Conservation (phyloP, 2,113 vertebrate genomes). For the Thalassoma bifasciatum region DNA sequence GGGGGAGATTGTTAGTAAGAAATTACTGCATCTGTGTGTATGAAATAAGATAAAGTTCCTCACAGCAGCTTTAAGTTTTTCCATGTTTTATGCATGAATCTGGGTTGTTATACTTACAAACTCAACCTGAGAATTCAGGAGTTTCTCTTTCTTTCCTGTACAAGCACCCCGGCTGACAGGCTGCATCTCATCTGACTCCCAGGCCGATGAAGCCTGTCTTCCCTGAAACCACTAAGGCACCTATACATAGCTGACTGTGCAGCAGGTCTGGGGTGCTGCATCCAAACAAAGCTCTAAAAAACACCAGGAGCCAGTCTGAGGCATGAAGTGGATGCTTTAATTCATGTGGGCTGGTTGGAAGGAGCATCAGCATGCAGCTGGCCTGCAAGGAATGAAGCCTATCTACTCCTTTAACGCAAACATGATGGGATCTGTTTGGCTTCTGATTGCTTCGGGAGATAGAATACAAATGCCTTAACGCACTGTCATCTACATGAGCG, state of each 20-base stretch:
- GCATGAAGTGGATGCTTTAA: conserved; percentile 20
- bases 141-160: not conserved
- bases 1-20: too few species aligned
- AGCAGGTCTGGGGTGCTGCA: conserved; percentile 6
- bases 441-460: conserved; percentile 50
- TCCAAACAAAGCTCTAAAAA: conserved; percentile 29
- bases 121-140: not conserved
- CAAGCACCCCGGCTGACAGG: not conserved
- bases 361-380: conserved; percentile 59
- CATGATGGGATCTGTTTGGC: conserved; percentile 75
- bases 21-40: too few species aligned
- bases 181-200: not conserved
- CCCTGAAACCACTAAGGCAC: conserved; percentile 18
- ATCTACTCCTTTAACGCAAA: conserved; percentile 65
- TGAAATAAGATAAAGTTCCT: too few species aligned
- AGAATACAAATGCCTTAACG: conserved; percentile 63
- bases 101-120: too few species aligned
- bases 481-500: conserved; percentile 48
- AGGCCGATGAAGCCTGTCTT: not conserved
- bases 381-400: conserved; percentile 56
- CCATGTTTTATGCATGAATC: too few species aligned
- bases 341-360: conserved; percentile 40
- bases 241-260: not conserved
- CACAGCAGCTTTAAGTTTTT: too few species aligned
- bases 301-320: conserved; percentile 10